Conservation (phyloP, 2,113 vertebrate species). For the Hyperopisus bebe region DNA sequence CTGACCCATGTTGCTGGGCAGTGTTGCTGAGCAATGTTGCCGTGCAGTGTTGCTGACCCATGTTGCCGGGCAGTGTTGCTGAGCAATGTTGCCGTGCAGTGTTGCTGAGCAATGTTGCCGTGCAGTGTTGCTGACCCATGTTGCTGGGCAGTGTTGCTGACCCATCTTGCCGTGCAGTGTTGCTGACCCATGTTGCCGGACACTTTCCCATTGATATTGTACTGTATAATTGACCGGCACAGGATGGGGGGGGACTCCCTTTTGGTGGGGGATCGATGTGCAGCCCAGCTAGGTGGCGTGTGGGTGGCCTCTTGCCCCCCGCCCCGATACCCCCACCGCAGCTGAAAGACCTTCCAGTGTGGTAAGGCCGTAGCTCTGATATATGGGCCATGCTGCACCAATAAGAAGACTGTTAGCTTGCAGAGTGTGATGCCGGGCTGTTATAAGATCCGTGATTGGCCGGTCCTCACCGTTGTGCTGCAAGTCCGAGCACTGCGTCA, state of each 20-base stretch:
- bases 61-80: too few relatives aligned
- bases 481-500: constrained; percentile 93
- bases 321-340: not conserved
- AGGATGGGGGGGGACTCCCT: too few relatives aligned
- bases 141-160: too few relatives aligned
- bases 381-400: not conserved
- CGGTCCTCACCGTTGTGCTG: constrained; percentile 78
- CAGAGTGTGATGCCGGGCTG: not conserved
- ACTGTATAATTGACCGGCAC: not conserved
- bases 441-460: not conserved
- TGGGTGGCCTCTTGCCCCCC: not conserved
- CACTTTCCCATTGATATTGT: not conserved
- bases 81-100: too few relatives aligned
- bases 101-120: too few relatives aligned
- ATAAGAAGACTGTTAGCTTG: not conserved
- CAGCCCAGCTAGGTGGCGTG: not conserved
- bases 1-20: too few relatives aligned
- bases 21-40: too few relatives aligned
- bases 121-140: too few relatives aligned
- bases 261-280: not conserved
- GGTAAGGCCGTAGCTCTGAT: not conserved
- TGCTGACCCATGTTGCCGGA: too few relatives aligned
- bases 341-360: not conserved
- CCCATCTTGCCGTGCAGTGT: too few relatives aligned
- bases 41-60: too few relatives aligned